phyloP scores from a whole-genome alignment of 2,113 vertebrate genomes.

The Perca fluviatilis region DNA sequence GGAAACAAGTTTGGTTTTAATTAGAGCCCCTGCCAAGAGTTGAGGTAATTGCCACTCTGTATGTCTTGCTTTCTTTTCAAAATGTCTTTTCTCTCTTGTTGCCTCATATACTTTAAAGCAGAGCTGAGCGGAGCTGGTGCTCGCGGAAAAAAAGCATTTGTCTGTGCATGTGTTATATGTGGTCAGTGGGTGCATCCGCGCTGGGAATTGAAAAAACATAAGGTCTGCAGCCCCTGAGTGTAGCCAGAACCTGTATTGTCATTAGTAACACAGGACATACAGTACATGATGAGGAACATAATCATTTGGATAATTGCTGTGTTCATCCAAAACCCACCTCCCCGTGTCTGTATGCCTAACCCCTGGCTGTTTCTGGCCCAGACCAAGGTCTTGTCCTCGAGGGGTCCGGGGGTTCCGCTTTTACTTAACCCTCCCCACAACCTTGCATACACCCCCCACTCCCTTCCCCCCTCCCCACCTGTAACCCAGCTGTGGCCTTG shows the following conservation, averaged over 20 bases:
- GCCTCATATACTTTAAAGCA: constrained; percentile 58
- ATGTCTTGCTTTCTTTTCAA: constrained; percentile 55
- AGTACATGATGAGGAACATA: constrained; percentile 15
- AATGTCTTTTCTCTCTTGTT: constrained; percentile 48
- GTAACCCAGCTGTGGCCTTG: constrained; percentile 81
- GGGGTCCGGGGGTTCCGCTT: constrained; percentile 38
- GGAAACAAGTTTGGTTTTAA: constrained; percentile 91
- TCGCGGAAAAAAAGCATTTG: not conserved
- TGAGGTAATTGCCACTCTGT: constrained; percentile 82
- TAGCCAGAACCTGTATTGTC: constrained; percentile 3
- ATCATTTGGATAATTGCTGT: constrained; percentile 27
- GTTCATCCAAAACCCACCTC: not conserved
- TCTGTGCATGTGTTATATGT: constrained; percentile 8
- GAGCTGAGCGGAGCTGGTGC: constrained; percentile 6
- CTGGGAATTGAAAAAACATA: constrained; percentile 37
- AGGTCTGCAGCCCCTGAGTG: not conserved
- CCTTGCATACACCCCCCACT: not conserved
- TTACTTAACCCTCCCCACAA: constrained; percentile 3
- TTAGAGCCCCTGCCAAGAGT: constrained; percentile 86
- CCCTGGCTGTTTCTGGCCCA: constrained; percentile 32
- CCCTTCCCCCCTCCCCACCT: constrained; percentile 63
- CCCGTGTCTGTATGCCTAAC: not conserved
- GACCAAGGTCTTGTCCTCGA: constrained; percentile 46
- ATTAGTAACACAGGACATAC: not conserved
- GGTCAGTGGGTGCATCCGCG: constrained; percentile 36